Percentiles rank a stretch among this genome's conserved stretches.
Conservation (phyloP, 2,113 vertebrate genomes). For the Spea bombifrons region DNA sequence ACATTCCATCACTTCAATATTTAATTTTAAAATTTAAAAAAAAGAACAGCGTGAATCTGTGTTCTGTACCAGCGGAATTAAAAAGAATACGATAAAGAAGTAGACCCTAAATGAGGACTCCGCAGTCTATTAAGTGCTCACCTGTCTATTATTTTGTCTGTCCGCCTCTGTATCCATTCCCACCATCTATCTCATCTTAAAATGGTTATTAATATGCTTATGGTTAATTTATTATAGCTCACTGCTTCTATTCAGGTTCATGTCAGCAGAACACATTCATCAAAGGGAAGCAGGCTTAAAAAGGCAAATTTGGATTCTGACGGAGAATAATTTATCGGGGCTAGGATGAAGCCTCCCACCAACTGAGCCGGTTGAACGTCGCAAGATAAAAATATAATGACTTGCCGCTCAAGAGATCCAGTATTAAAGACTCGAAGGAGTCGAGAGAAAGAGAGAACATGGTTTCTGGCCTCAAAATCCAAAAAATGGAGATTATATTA, state of each 20-base stretch:
- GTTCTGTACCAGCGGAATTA: neutral
- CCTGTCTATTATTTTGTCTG: constrained; percentile 51
- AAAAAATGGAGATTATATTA: constrained; percentile 9
- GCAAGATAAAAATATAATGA: constrained; percentile 49
- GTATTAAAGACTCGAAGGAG: constrained; percentile 43
- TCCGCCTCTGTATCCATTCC: constrained; percentile 55
- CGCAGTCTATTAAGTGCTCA: constrained; percentile 52
- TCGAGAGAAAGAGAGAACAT: neutral
- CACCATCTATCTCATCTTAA: constrained; percentile 51
- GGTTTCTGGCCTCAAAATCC: constrained; percentile 1
- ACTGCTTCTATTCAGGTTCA: constrained; percentile 56
- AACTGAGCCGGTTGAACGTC: constrained; percentile 49
- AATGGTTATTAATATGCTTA: constrained; percentile 59
- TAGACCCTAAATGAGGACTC: constrained; percentile 25
- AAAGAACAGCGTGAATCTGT: neutral
- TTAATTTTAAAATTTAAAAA: constrained; percentile 7
- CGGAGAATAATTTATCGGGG: constrained; percentile 63
- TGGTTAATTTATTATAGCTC: constrained; percentile 60
- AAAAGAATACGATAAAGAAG: constrained; percentile 9
- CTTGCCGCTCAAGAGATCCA: constrained; percentile 45
- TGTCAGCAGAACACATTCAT: constrained; percentile 64
- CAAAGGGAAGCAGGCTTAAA: constrained; percentile 60
- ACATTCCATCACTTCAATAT: constrained; percentile 1
- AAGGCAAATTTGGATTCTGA: constrained; percentile 65
- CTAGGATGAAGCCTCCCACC: constrained; percentile 55